phyloP scores from a whole-genome alignment of 2,888 invertebrate genomes.

The Drosophila putrida region DNA sequence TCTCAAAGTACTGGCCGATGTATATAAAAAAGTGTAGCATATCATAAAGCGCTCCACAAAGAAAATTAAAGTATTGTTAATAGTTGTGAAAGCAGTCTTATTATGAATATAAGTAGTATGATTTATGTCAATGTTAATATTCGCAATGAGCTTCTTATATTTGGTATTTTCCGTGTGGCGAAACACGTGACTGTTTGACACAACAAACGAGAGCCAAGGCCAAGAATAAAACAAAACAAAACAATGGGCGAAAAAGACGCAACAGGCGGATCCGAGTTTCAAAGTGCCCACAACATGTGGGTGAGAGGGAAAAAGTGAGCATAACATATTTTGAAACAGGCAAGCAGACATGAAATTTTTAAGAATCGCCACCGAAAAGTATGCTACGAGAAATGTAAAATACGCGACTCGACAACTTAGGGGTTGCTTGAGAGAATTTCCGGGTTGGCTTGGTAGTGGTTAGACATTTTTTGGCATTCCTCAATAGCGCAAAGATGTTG shows the following conservation, averaged over 20 bases:
- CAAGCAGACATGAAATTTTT: constrained; percentile 19
- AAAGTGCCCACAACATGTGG: constrained; percentile 25
- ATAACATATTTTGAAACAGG: constrained; percentile 28
- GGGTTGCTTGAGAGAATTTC: constrained; percentile 43
- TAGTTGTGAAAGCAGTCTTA: background rate
- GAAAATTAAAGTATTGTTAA: background rate
- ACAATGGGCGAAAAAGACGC: constrained; percentile 48
- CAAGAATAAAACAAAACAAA: constrained; percentile 22
- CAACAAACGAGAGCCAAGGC: constrained; percentile 18
- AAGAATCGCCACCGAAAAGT: constrained; percentile 52
- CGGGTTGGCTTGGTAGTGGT: constrained; percentile 28
- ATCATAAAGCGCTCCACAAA: constrained; percentile 29
- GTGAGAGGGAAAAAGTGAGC: constrained; percentile 38
- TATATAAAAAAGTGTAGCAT: constrained; percentile 25
- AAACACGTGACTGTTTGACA: constrained; percentile 34
- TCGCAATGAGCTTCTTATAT: background rate
- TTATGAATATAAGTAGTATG: background rate
- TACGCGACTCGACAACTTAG: constrained; percentile 17
- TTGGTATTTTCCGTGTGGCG: constrained; percentile 5
- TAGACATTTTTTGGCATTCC: constrained; percentile 20
- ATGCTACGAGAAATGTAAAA: constrained; percentile 62
- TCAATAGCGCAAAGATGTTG: constrained; percentile 52
- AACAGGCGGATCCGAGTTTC: constrained; percentile 57
- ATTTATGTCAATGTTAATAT: background rate
- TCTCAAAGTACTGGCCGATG: background rate